These are phyloP conservation scores for Diadromus collaris DNA, from an alignment of 2,888 invertebrate genomes.

Conservation along the genomic window DNA sequence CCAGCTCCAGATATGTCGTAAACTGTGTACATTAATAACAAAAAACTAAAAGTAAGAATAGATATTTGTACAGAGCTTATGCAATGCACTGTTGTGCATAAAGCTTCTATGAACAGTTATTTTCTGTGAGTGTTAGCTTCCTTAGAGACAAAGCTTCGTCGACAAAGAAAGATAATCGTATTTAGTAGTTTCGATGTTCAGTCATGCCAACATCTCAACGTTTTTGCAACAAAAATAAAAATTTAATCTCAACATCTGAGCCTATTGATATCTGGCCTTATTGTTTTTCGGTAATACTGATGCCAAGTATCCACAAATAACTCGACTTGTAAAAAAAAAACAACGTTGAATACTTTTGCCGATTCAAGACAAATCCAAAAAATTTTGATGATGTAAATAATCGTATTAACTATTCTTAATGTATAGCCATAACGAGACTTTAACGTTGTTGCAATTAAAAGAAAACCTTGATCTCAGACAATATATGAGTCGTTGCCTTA, in stretches of 20 bases:
- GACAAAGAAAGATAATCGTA: neutral
- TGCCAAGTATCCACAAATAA: too few relatives aligned
- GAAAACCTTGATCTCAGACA: neutral
- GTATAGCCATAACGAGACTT: neutral
- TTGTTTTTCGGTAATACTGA: too few relatives aligned
- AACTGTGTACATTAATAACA: constrained; percentile 82
- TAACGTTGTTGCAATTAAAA: neutral
- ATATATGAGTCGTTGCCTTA: neutral
- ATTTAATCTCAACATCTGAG: too few relatives aligned
- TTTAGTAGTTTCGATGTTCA: neutral
- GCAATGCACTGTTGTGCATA: neutral
- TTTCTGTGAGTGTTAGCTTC: too few relatives aligned
- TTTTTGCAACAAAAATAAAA: too few relatives aligned
- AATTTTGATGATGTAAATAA: too few relatives aligned
- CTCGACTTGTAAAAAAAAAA: too few relatives aligned
- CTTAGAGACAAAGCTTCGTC: neutral
- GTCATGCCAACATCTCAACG: too few relatives aligned
- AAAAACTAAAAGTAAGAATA: neutral
- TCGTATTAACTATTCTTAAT: neutral
- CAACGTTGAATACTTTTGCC: too few relatives aligned
- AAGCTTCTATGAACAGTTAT: neutral
- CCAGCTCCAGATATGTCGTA: constrained; percentile 97
- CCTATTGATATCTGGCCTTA: too few relatives aligned
- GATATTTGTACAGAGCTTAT: neutral
- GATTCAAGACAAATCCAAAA: too few relatives aligned